A percentile compares a stretch with the other conserved stretches of the same genome.
phyloP scores from a whole-genome alignment of 2,888 invertebrate species.

The Brassicogethes aeneus region DNA sequence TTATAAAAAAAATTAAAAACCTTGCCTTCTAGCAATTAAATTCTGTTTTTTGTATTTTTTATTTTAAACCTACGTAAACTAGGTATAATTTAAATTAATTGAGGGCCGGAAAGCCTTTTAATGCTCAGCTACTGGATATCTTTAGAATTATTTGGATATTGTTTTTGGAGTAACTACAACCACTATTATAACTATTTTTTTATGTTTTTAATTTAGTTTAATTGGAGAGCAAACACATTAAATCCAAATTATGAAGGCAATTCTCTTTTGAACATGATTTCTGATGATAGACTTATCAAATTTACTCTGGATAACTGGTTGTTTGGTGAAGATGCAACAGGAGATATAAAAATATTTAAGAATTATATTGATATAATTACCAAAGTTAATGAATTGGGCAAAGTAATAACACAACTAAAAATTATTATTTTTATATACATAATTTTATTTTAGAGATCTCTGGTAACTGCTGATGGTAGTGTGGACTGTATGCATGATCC shows the following conservation, averaged over 20 bases:
- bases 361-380: conserved; percentile 59
- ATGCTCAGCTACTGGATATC: too few species aligned
- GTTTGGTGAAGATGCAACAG: conserved; percentile 79
- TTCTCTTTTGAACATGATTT: conserved; percentile 57
- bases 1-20: too few species aligned
- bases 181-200: too few species aligned
- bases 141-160: too few species aligned
- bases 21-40: too few species aligned
- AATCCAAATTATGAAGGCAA: conserved; percentile 93
- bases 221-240: conserved; percentile 78
- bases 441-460: conserved; percentile 10
- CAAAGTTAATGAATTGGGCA: conserved; percentile 35
- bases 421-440: too few species aligned
- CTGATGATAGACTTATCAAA: conserved; percentile 78
- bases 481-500: conserved; percentile 80
- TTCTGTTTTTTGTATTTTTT: too few species aligned
- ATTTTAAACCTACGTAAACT: too few species aligned
- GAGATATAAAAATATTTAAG: conserved; percentile 64
- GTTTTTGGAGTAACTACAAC: too few species aligned
- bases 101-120: too few species aligned
- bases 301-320: conserved; percentile 73
- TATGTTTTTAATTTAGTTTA: conserved; percentile 65
- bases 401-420: too few species aligned
- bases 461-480: conserved; percentile 92
- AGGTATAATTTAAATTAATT: too few species aligned